Conservation (phyloP, 2,888 invertebrate genomes). For the Polymixis flavicincta region DNA sequence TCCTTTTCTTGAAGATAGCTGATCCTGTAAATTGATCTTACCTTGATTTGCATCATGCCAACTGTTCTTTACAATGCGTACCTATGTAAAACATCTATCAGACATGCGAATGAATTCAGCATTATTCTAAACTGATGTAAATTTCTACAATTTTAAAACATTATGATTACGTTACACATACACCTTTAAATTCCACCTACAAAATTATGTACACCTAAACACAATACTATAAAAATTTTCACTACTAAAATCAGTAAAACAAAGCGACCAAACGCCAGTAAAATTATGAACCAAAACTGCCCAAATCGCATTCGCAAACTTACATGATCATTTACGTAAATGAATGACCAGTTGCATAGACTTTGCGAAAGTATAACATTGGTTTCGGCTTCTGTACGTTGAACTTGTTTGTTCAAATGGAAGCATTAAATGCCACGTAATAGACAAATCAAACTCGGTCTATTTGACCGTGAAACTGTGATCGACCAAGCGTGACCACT, state of each 20-base stretch:
- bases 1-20: neutral
- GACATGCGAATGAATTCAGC: constrained; percentile 19
- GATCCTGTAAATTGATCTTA: neutral
- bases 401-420: constrained; percentile 79
- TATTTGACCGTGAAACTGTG: constrained; percentile 88
- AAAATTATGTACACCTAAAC: too few species aligned
- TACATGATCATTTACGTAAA: too few species aligned
- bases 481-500: constrained; percentile 82
- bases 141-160: neutral
- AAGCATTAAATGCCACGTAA: constrained; percentile 79
- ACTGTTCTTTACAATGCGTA: neutral
- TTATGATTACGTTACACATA: neutral
- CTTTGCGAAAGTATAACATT: constrained; percentile 39
- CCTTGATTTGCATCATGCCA: too few species aligned
- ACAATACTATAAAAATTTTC: too few species aligned
- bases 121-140: neutral
- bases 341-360: constrained; percentile 32
- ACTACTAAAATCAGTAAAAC: neutral
- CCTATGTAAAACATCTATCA: constrained; percentile 6
- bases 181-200: neutral
- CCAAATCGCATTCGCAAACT: constrained; percentile 5
- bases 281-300: neutral
- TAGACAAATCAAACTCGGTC: constrained; percentile 83
- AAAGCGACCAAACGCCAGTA: neutral
- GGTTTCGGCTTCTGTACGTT: constrained; percentile 74